These are phyloP conservation scores for Bembecia ichneumoniformis DNA, from an alignment of 2,888 invertebrate species.

Conservation along the genomic window DNA sequence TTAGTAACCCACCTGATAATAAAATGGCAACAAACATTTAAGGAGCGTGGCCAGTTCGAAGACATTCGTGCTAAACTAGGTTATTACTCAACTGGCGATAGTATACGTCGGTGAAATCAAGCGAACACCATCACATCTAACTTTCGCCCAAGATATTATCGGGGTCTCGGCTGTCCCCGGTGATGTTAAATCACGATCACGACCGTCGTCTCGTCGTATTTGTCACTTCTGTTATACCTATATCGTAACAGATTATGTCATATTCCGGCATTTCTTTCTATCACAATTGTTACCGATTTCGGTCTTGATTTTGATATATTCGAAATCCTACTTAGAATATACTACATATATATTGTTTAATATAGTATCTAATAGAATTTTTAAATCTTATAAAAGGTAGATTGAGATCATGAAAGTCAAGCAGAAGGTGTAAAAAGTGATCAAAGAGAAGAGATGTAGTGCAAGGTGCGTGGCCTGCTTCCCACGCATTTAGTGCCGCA, in stretches of 20 bases:
- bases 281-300: conserved; percentile 6
- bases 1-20: too few relatives aligned
- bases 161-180: conserved; percentile 9
- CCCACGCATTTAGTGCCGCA: conserved; percentile 29
- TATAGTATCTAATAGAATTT: too few relatives aligned
- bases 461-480: conserved; percentile 32
- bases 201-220: conserved; percentile 9
- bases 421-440: conserved; percentile 16
- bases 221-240: conserved; percentile 13
- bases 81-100: conserved; percentile 13
- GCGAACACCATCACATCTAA: conserved; percentile 12
- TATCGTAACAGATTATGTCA: conserved; percentile 21
- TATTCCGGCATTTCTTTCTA: conserved; percentile 14
- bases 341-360: too few relatives aligned
- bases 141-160: conserved; percentile 22
- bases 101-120: conserved; percentile 22
- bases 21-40: not conserved
- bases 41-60: not conserved
- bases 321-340: not conserved
- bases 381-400: too few relatives aligned
- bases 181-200: conserved; percentile 27
- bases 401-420: not conserved
- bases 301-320: conserved; percentile 4
- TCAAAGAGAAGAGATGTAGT: conserved; percentile 33
- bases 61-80: conserved; percentile 9